Evolutionary conservation across 1,140 invertebrate genomes (phyloP), one percentile per base, ranked within the genome.

Genomic region (Brachionus rotundiformis): DNA sequence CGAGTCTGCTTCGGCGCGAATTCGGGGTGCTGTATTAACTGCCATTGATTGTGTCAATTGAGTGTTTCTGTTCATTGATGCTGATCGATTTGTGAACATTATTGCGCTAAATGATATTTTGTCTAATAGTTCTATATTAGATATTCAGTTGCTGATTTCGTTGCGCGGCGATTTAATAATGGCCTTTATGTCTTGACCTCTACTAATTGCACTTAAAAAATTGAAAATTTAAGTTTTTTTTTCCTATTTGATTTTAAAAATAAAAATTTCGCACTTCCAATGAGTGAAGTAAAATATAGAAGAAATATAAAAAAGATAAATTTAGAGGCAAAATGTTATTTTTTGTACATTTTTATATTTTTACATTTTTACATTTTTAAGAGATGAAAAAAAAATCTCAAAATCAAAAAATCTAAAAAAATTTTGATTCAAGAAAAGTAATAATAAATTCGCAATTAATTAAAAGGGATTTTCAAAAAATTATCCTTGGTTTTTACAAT

Each of bases 131-230:
- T 73, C 68, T 11, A 44, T 44, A 16, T 73, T 41, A 2, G 68
- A 73, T n/a, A 44, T 11, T n/a, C 68, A 23, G 36, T 73, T 73
- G 19, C 25, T 73, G 7, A 44, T 39, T 23, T 73, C 36, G n/a
- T 73, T 73, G 19, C 68, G 68, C 8, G 68, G 68, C 11, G 68
- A 73, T 73, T 73, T 73, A 3, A 73, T 73, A 11, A 73, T 25
- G 2, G 68, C 36, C n/a, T 73, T 73, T 44, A 73, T 27, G 39
- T 73, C 68, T 73, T 73, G 68, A 4, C 68, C 68, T 73, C 41
- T 73, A 73, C 68, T 73, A 5, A 73, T 73, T 44, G 68, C 68
- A 29, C 39, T 68, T n/a, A 33, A 68, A 33, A 68, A 25, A 61
- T 31, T 31, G 31, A 65, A 3, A 65, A 65, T n/a, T 29, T 65